Percentiles rank a stretch among this genome's conserved stretches.
Evolutionary conservation across 2,888 invertebrate species (phyloP).

Genomic region (Eulithis testata): DNA sequence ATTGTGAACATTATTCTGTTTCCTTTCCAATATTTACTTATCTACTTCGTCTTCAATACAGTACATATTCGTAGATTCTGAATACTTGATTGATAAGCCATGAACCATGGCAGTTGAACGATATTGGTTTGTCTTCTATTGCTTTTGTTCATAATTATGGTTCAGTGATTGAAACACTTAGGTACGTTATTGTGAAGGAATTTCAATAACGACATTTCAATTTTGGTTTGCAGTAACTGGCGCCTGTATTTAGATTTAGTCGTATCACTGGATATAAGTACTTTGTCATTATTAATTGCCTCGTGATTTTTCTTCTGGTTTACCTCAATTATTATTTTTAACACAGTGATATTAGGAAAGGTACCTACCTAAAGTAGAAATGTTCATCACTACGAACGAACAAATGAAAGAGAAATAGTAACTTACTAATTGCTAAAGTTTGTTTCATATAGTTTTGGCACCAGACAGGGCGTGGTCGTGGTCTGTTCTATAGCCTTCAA

Average conservation of each 20-base stretch:
- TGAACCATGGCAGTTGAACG: conserved; percentile 15
- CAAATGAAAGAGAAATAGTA: background rate
- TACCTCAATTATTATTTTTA: no score
- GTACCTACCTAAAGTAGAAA: no score
- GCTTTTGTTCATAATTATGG: background rate
- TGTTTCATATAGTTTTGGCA: background rate
- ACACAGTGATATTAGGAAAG: no score
- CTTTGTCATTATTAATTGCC: conserved; percentile 3
- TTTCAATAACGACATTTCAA: background rate
- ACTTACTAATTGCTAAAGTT: no score
- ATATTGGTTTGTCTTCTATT: background rate
- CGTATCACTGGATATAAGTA: background rate
- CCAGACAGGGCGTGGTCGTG: background rate
- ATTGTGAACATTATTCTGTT: no score
- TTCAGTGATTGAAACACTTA: background rate
- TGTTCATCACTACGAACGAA: background rate
- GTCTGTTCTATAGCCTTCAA: conserved; percentile 19
- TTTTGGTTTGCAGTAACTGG: conserved; percentile 13
- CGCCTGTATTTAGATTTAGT: background rate
- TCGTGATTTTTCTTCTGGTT: no score
- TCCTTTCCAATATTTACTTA: no score
- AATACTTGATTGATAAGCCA: conserved; percentile 16
- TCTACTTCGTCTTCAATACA: no score
- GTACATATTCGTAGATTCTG: background rate
- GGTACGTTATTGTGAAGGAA: background rate